These are phyloP conservation scores for Tyrannus savana DNA, from an alignment of 2,113 vertebrate species.

Conservation along the genomic window DNA sequence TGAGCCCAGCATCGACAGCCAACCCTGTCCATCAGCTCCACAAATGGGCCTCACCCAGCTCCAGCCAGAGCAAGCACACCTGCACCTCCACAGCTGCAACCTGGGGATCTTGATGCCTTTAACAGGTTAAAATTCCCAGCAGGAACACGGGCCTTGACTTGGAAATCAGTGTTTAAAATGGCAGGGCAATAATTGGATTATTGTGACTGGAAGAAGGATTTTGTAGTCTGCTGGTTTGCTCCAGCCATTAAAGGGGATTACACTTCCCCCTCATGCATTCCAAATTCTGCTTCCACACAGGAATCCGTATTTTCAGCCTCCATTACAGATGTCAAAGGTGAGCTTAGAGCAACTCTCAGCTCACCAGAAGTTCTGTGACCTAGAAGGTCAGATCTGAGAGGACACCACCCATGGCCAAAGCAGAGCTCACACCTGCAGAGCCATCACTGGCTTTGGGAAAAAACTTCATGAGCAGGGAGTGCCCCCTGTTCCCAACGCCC, in stretches of 20 bases:
- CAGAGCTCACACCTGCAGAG: background rate
- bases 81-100: background rate
- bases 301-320: background rate
- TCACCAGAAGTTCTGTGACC: background rate
- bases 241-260: background rate
- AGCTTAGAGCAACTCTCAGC: background rate
- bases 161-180: background rate
- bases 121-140: background rate
- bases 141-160: background rate
- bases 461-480: no score
- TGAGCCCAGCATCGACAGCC: accelerated
- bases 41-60: accelerated
- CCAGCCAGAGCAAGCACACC: background rate
- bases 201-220: background rate
- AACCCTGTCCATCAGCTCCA: background rate
- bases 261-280: background rate
- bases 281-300: no score
- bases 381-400: background rate
- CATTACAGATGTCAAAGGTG: background rate
- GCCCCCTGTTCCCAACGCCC: no score
- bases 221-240: background rate
- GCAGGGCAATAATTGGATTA: background rate
- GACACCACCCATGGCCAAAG: no score
- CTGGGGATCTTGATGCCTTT: background rate
- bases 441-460: background rate